Evolutionary conservation across 1,140 invertebrate genomes (phyloP).

Genomic region (Ceratosolen solmsi): DNA sequence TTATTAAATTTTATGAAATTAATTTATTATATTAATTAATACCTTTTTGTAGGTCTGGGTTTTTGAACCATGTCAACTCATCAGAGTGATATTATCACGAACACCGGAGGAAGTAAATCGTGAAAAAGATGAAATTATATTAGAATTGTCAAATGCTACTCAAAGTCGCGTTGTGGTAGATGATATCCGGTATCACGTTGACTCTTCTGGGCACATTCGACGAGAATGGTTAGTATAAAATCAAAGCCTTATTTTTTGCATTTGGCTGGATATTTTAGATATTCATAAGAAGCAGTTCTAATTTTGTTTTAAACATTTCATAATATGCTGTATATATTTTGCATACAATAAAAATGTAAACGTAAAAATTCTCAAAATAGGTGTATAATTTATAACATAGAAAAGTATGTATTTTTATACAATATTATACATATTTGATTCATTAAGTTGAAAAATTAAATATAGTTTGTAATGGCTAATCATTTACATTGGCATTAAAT

Average conservation of each 20-base stretch:
- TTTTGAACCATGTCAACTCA: conserved; percentile 84
- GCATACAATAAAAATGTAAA: too few species aligned
- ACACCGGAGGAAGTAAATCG: conserved; percentile 81
- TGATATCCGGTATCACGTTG: conserved; percentile 84
- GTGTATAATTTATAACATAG: too few species aligned
- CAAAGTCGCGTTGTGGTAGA: conserved; percentile 84
- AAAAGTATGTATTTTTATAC: too few species aligned
- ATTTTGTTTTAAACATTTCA: too few species aligned
- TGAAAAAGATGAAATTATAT: conserved; percentile 80
- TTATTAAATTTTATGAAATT: neutral
- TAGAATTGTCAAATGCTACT: conserved; percentile 83
- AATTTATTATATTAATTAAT: too few species aligned
- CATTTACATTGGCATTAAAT: too few species aligned
- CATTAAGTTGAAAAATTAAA: too few species aligned
- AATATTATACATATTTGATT: too few species aligned
- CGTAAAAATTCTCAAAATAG: too few species aligned
- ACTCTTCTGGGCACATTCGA: conserved; percentile 79
- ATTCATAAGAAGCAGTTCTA: neutral
- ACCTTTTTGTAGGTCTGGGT: conserved; percentile 83
- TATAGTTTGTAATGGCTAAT: too few species aligned
- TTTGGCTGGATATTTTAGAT: neutral
- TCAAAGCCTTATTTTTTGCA: neutral
- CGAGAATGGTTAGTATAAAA: conserved; percentile 76
- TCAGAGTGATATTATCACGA: conserved; percentile 85
- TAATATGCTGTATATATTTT: too few species aligned